Conservation (phyloP, 2,113 vertebrate species). For the Otis tarda region DNA sequence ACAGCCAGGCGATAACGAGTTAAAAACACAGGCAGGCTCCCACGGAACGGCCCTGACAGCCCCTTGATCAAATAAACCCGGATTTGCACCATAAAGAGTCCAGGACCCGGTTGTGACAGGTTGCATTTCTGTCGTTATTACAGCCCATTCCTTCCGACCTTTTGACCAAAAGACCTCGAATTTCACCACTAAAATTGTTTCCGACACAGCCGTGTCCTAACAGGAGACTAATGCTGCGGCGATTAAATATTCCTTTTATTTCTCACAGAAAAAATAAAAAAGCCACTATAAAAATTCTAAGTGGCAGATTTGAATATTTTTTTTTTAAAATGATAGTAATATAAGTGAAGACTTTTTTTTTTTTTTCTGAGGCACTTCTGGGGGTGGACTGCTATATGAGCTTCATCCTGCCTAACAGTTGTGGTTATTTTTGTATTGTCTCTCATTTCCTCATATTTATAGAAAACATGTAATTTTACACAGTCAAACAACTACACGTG, state of each 20-base stretch:
- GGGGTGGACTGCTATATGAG: background rate
- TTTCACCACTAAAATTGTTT: background rate
- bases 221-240: background rate
- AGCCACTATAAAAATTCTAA: background rate
- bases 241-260: constrained; percentile 1
- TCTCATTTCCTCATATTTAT: background rate
- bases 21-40: background rate
- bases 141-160: background rate
- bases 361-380: background rate
- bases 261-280: background rate
- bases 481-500: background rate
- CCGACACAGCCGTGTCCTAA: background rate
- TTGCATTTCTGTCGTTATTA: background rate
- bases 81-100: background rate
- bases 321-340: background rate
- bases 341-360: background rate
- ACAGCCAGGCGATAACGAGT: background rate
- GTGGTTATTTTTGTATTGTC: background rate
- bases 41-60: background rate
- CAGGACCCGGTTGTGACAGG: background rate
- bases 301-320: background rate
- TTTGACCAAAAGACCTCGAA: background rate
- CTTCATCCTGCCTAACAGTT: background rate
- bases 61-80: background rate
- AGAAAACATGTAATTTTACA: background rate